Evolutionary conservation across 2,113 vertebrate genomes (phyloP).

Genomic region (Hymenochirus boettgeri): DNA sequence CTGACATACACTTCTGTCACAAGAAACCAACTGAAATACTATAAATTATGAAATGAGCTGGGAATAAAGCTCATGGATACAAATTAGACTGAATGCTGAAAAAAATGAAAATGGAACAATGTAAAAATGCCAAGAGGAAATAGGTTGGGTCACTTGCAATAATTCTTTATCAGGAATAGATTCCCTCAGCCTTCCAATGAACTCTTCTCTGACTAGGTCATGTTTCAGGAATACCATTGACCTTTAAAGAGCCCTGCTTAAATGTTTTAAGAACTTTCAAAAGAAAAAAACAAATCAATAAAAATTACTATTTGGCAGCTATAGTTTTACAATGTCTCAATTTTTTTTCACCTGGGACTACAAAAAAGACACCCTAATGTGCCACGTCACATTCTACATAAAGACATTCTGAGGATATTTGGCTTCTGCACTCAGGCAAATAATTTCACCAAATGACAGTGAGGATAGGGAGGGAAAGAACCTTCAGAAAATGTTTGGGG

Average conservation of each 20-base stretch:
- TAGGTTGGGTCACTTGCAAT: constrained; percentile 36
- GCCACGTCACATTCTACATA: too few species aligned
- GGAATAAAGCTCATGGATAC: constrained; percentile 31
- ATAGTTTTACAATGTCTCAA: not conserved
- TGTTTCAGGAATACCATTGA: constrained; percentile 40
- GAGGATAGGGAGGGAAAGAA: too few species aligned
- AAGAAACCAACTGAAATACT: constrained; percentile 9
- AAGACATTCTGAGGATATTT: too few species aligned
- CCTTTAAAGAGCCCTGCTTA: constrained; percentile 35
- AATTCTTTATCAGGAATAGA: constrained; percentile 27
- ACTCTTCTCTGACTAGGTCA: constrained; percentile 34
- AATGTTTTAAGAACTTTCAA: constrained; percentile 33
- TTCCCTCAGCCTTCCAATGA: constrained; percentile 25
- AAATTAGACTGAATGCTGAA: constrained; percentile 27
- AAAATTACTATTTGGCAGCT: constrained; percentile 21
- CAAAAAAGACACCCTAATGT: too few species aligned
- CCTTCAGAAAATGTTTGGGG: too few species aligned
- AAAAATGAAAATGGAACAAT: constrained; percentile 27
- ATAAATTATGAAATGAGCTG: constrained; percentile 19
- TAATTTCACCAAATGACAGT: too few species aligned
- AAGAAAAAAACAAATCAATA: constrained; percentile 26
- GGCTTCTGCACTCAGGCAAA: too few species aligned
- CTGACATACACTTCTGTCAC: constrained; percentile 59
- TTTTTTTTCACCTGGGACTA: too few species aligned
- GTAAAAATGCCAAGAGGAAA: constrained; percentile 30